phyloP scores from a whole-genome alignment of 2,113 vertebrate species.

The Amphiprion percula region DNA sequence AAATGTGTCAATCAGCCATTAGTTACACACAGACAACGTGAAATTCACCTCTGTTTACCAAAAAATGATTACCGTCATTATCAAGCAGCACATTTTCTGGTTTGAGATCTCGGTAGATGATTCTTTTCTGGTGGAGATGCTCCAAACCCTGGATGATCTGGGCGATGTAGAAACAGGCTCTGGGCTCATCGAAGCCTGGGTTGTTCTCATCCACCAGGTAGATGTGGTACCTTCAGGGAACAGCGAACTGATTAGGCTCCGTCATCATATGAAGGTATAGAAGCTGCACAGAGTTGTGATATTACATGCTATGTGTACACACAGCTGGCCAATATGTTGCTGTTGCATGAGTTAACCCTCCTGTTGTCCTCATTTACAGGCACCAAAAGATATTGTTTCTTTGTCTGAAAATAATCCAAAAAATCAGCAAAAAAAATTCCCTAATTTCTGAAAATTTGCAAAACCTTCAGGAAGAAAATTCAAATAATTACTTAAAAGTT shows the following conservation, averaged over 20 bases:
- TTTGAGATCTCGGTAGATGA: conserved; percentile 92
- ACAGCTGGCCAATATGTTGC: no score
- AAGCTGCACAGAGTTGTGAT: background rate
- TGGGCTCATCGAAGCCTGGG: conserved; percentile 82
- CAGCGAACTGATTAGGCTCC: background rate
- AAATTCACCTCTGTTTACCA: no score
- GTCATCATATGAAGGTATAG: background rate
- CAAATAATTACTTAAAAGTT: no score
- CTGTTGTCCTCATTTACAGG: no score
- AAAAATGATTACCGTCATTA: conserved; percentile 81
- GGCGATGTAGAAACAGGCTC: conserved; percentile 85
- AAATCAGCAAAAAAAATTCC: no score
- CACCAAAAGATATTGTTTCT: no score
- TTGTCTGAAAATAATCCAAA: no score
- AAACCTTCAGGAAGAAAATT: no score
- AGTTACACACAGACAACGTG: background rate
- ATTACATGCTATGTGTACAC: no score
- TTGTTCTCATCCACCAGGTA: conserved; percentile 88
- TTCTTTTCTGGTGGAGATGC: conserved; percentile 87
- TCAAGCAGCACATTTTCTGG: conserved; percentile 94
- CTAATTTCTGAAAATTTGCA: no score
- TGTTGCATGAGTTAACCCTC: no score
- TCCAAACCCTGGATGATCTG: conserved; percentile 89
- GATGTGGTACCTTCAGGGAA: conserved; percentile 82
- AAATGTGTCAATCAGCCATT: background rate